Evolutionary conservation across 92 coral and sea anemone genomes (phyloP).

Genomic region (Umimayanthus chanpuru): DNA sequence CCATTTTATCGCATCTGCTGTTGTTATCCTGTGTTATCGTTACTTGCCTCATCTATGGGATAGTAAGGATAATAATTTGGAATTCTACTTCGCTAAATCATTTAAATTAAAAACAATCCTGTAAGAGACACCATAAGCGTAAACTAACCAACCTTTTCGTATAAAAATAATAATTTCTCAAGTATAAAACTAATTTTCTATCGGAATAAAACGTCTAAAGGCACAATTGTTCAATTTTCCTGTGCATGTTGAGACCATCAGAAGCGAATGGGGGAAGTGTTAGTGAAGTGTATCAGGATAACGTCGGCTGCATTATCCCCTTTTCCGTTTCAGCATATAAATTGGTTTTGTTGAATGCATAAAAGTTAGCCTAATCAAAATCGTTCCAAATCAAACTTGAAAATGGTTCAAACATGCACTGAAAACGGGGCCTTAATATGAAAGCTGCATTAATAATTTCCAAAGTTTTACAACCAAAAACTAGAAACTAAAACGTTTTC

Average conservation of each 20-base stretch:
- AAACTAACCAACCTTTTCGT: not conserved
- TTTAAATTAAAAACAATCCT: too few relatives aligned
- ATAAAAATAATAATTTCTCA: not conserved
- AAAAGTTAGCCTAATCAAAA: too few relatives aligned
- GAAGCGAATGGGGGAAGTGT: not conserved
- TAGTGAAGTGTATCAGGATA: not conserved
- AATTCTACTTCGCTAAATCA: too few relatives aligned
- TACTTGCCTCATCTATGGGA: too few relatives aligned
- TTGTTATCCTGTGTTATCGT: too few relatives aligned
- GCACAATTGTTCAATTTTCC: not conserved
- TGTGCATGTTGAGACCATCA: not conserved
- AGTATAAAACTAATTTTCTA: not conserved
- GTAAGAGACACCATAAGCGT: not conserved
- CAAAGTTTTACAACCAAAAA: not conserved
- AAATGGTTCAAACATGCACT: too few relatives aligned
- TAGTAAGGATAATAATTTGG: too few relatives aligned
- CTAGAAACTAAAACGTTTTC: not conserved
- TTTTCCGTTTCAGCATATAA: too few relatives aligned
- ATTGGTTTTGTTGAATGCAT: not conserved
- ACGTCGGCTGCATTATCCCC: not conserved
- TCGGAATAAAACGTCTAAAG: too few relatives aligned
- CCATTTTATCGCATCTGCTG: not conserved
- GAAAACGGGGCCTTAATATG: not conserved
- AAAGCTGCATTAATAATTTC: not conserved
- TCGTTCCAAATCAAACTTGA: not conserved